Evolutionary conservation across 1,140 invertebrate species (phyloP).

Genomic region (Popillia japonica): DNA sequence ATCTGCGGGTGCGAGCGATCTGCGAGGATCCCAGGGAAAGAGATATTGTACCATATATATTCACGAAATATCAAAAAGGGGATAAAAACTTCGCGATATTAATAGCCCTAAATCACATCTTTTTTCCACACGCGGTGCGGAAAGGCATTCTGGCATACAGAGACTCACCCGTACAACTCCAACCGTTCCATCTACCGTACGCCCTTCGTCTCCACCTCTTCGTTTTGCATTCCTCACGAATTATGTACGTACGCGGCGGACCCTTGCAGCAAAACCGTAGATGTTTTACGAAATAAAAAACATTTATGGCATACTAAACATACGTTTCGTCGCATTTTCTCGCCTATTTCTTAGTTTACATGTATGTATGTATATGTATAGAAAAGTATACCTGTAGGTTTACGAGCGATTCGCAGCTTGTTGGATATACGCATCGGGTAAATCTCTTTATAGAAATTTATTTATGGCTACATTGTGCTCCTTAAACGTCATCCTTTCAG

Average conservation of each 20-base stretch:
- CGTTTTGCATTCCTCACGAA: slow-evolving; percentile 14
- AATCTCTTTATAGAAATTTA: slow-evolving; percentile 4
- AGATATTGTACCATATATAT: slow-evolving; percentile 6
- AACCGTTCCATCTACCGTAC: neutral
- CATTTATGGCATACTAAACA: slow-evolving; percentile 18
- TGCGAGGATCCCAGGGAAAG: neutral
- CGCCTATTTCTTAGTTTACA: slow-evolving; percentile 12
- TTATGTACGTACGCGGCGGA: neutral
- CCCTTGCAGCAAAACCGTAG: neutral
- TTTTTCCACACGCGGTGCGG: neutral
- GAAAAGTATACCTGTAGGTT: neutral
- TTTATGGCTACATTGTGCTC: neutral
- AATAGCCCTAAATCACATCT: slow-evolving; percentile 18
- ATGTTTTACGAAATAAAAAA: slow-evolving; percentile 1
- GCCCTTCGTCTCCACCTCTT: neutral
- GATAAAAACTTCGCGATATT: slow-evolving; percentile 15
- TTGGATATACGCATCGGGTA: neutral
- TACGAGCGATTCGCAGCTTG: neutral
- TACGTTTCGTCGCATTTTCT: slow-evolving; percentile 5
- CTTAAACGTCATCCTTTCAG: neutral
- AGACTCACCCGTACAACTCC: too few species aligned
- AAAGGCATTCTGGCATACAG: neutral
- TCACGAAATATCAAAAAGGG: slow-evolving; percentile 7
- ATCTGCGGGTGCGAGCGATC: neutral
- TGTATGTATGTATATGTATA: neutral